Conservation (phyloP, 2,797 vertebrate species). For the Prionace glauca region DNA sequence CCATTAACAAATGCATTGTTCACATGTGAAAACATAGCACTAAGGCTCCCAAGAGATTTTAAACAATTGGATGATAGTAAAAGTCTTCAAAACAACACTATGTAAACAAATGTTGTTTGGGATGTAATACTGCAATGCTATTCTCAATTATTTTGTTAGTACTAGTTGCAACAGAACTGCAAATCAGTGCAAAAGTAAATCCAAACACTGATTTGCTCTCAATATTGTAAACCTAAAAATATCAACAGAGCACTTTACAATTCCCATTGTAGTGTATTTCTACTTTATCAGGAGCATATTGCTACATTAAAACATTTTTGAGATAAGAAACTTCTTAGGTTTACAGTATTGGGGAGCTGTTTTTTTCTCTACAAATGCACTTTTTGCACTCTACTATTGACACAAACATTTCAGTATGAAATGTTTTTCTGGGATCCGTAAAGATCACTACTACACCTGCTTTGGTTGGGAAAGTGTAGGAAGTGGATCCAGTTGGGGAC, state of each 20-base stretch:
- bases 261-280: not conserved
- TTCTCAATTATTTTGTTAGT: constrained; percentile 3
- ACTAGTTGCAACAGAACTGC: constrained; percentile 24
- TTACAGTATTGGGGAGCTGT: not conserved
- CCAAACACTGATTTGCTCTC: constrained; percentile 19
- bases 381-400: constrained; percentile 50
- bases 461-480: constrained; percentile 56
- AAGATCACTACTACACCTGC: constrained; percentile 57
- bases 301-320: not conserved
- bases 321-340: not conserved
- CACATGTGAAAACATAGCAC: not conserved
- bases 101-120: not conserved
- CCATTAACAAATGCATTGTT: not conserved
- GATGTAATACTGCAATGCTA: not conserved
- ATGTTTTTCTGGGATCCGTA: constrained; percentile 45
- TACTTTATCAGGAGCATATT: not conserved
- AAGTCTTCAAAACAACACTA: not conserved
- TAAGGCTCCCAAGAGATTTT: not conserved
- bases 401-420: constrained; percentile 49
- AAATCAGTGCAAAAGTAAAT: constrained; percentile 18
- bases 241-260: not conserved
- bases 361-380: not conserved
- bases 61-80: not conserved
- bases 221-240: constrained; percentile 33
- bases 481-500: constrained; percentile 57